Evolutionary conservation across 2,113 vertebrate genomes (phyloP).

Genomic region (Uria lomvia): DNA sequence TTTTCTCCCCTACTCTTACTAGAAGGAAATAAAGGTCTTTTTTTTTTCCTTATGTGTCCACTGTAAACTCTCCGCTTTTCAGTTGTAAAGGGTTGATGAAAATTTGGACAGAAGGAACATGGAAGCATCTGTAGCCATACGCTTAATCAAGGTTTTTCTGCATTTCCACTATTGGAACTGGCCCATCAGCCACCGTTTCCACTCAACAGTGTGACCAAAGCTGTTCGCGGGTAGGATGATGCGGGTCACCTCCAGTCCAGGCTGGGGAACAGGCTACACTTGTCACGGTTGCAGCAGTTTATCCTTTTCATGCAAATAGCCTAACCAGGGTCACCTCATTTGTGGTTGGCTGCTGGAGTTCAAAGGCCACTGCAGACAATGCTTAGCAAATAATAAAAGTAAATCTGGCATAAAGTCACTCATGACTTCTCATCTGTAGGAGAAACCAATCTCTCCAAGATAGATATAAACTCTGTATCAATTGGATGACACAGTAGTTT

Average conservation of each 20-base stretch:
- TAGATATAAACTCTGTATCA: neutral
- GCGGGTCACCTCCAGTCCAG: neutral
- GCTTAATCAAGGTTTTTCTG: neutral
- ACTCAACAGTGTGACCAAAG: neutral
- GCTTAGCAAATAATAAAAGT: conserved; percentile 5
- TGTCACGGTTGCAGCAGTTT: neutral
- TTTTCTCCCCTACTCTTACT: neutral
- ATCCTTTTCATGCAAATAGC: neutral
- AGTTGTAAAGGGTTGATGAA: neutral
- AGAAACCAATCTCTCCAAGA: neutral
- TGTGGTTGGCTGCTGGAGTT: neutral
- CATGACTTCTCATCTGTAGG: neutral
- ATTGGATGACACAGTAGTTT: neutral
- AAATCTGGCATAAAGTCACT: conserved; percentile 43
- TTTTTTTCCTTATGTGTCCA: neutral
- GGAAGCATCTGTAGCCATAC: neutral
- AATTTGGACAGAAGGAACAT: neutral
- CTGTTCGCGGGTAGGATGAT: neutral
- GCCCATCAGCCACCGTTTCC: neutral
- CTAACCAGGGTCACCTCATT: neutral
- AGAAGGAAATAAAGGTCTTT: neutral
- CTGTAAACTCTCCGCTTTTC: conserved; percentile 9
- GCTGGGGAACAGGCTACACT: neutral
- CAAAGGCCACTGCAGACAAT: neutral
- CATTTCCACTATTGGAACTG: neutral